These are phyloP conservation scores for Isotomurus palustris DNA, from an alignment of 2,888 invertebrate species.

Conservation along the genomic window DNA sequence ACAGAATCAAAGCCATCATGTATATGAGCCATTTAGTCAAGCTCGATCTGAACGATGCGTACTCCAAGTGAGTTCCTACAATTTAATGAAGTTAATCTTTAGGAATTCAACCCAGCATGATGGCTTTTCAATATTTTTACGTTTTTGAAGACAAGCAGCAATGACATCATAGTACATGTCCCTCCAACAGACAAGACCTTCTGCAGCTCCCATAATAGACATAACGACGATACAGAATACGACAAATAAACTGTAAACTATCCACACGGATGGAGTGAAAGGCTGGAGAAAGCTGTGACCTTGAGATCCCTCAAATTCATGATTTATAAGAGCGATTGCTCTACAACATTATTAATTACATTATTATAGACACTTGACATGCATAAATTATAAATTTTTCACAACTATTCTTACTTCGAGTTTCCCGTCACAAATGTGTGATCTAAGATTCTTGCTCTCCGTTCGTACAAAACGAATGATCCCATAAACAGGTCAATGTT, in stretches of 20 bases:
- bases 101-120: too few relatives aligned
- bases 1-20: slow-evolving; percentile 16
- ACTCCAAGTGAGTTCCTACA: too few relatives aligned
- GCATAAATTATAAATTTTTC: too few relatives aligned
- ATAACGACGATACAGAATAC: slow-evolving; percentile 7
- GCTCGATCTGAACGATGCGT: neutral
- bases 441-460: slow-evolving; percentile 10
- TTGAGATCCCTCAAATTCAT: slow-evolving; percentile 17
- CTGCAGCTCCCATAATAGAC: neutral
- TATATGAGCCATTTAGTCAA: slow-evolving; percentile 10
- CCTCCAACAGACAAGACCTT: too few relatives aligned
- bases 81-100: too few relatives aligned
- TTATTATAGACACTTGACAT: too few relatives aligned
- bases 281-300: slow-evolving; percentile 18
- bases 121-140: too few relatives aligned
- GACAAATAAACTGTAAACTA: neutral
- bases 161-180: too few relatives aligned
- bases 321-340: slow-evolving; percentile 23
- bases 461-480: slow-evolving; percentile 15
- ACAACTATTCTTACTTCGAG: slow-evolving; percentile 12
- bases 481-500: slow-evolving; percentile 24
- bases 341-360: slow-evolving; percentile 2
- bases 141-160: too few relatives aligned
- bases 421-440: slow-evolving; percentile 25
- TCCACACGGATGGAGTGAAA: slow-evolving; percentile 18